phyloP scores from a whole-genome alignment of 1,140 invertebrate species.

The Whitmania pigra region DNA sequence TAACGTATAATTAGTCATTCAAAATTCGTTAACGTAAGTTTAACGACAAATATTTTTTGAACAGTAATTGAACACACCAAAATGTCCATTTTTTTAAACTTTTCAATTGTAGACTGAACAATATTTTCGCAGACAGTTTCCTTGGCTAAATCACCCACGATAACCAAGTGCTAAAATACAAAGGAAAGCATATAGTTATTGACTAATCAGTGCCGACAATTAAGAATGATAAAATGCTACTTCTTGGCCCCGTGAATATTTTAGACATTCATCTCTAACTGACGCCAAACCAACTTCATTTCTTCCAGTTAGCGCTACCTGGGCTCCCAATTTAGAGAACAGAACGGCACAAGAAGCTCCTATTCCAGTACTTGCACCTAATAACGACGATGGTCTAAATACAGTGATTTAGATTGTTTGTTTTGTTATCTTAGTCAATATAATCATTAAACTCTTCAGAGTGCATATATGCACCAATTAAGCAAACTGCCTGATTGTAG shows the following conservation, averaged over 20 bases:
- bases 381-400: background rate
- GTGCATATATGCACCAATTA: too few species aligned
- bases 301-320: slow-evolving; percentile 58
- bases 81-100: slow-evolving; percentile 33
- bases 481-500: too few species aligned
- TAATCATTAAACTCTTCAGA: too few species aligned
- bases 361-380: slow-evolving; percentile 72
- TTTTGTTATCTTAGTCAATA: too few species aligned
- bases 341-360: slow-evolving; percentile 62
- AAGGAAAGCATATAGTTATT: background rate
- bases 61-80: slow-evolving; percentile 29
- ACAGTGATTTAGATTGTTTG: too few species aligned
- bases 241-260: slow-evolving; percentile 41
- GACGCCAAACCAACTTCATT: slow-evolving; percentile 55
- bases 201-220: background rate
- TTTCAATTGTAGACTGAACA: slow-evolving; percentile 44
- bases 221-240: slow-evolving; percentile 11
- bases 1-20: background rate
- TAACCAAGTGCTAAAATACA: slow-evolving; percentile 28
- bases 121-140: slow-evolving; percentile 61
- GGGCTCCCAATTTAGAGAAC: slow-evolving; percentile 59
- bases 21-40: background rate
- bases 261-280: slow-evolving; percentile 52
- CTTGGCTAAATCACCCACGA: slow-evolving; percentile 57
- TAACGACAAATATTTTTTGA: background rate